Evolutionary conservation across 2,797 vertebrate species (phyloP), one percentile per base, ranked within the genome.

Genomic region (Smutsia temminckii): DNA sequence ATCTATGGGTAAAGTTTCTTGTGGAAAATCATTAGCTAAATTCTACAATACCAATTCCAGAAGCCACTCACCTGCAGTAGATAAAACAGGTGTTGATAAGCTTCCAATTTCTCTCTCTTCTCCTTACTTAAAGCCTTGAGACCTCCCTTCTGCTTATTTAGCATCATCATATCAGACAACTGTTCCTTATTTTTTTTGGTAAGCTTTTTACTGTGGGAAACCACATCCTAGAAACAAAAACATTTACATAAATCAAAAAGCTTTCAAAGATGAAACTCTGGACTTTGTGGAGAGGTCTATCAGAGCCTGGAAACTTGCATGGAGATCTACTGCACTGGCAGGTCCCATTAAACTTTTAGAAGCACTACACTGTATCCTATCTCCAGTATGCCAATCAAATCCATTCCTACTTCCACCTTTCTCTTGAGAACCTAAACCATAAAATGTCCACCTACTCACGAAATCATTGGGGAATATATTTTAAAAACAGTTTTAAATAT

Each of bases 131-230:
- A 97, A 21, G 99, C 99, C 98, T 99, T 99, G 90, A 99, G 98
- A 27, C 99, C 99, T 18, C 99, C 99, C 25, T 98, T 99, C 96
- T 99, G 99, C 97, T 99, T 99, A 98, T 99, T 99, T 98, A 99
- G 98, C 99, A 99, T 99, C 99, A 99, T 99, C 99, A 99, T 99
- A 97, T 99, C 98, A 29, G 99, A 99, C 34, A 99, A 98, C 97
- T 99, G 99, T 16, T 99, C 98, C 98, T 99, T 99, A 97, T 99
- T 99, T 98, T 99, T 99, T 98, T 99, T 99, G 85, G 99, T 99
- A 96, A 99, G 99, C 97, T 99, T 99, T 98, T 99, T 99, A 98
- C 99, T 99, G 97, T 99, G 99, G 86, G 99, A 99, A 93, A 99
- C 99, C 93, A 99, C 99, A 96, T 99, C 99, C 99, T 99, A 87